Conservation (phyloP, 2,888 invertebrate genomes). For the Dyspetes luteomarginatus region DNA sequence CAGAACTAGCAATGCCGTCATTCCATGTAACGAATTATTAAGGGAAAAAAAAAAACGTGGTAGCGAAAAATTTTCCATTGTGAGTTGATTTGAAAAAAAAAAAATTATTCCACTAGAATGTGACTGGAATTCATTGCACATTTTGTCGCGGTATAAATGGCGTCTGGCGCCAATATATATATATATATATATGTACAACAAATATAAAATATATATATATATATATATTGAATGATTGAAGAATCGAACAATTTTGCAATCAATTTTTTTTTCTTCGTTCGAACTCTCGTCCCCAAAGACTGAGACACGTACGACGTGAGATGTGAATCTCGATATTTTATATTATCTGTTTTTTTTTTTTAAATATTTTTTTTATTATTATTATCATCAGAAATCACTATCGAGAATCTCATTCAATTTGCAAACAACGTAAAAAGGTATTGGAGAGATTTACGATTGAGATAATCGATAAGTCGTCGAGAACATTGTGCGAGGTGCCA, state of each 20-base stretch:
- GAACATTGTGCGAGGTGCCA: neutral
- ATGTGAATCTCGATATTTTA: too few relatives aligned
- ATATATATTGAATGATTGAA: too few relatives aligned
- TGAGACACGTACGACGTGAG: too few relatives aligned
- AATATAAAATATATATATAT: too few relatives aligned
- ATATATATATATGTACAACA: too few relatives aligned
- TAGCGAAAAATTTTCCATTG: neutral
- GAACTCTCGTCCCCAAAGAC: too few relatives aligned
- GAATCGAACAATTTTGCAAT: too few relatives aligned
- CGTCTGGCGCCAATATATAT: conserved; percentile 27
- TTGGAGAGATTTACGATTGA: neutral
- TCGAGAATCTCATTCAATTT: neutral
- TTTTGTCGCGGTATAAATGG: conserved; percentile 16
- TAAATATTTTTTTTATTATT: too few relatives aligned
- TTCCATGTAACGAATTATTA: neutral
- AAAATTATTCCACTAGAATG: neutral
- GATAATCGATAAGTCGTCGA: neutral
- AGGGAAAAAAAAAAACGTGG: neutral
- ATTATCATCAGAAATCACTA: too few relatives aligned
- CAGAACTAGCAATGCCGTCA: neutral
- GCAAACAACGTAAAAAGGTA: neutral
- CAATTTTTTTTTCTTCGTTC: neutral
- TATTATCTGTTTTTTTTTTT: too few relatives aligned
- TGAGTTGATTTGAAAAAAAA: neutral
- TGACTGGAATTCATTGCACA: neutral